Evolutionary conservation across 2,888 invertebrate genomes (phyloP).

Genomic region (Leucoptera coffeella): DNA sequence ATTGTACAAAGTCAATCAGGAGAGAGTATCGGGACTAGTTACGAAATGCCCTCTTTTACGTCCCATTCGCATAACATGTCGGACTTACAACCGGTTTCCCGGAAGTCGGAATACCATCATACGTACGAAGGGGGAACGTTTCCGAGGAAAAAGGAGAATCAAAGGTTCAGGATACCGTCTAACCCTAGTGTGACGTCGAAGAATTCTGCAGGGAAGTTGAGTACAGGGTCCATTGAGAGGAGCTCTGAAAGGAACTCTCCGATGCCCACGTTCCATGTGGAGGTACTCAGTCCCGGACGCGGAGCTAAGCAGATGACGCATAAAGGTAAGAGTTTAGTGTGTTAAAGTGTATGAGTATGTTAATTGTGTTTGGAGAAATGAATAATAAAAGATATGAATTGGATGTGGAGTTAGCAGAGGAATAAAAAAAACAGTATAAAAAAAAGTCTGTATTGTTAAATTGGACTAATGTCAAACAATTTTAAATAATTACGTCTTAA

Average conservation of each 20-base stretch:
- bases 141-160: slow-evolving; percentile 80
- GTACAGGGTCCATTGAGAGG: slow-evolving; percentile 79
- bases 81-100: slow-evolving; percentile 29
- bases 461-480: too few relatives aligned
- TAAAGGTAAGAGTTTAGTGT: too few relatives aligned
- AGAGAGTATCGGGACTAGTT: slow-evolving; percentile 40
- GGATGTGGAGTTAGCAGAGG: too few relatives aligned
- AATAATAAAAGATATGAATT: too few relatives aligned
- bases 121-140: slow-evolving; percentile 79
- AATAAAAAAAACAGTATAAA: too few relatives aligned
- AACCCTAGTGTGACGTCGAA: slow-evolving; percentile 90
- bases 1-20: slow-evolving; percentile 45
- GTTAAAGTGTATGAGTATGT: too few relatives aligned
- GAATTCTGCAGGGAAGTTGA: slow-evolving; percentile 75
- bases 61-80: slow-evolving; percentile 48
- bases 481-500: too few relatives aligned
- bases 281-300: slow-evolving; percentile 72
- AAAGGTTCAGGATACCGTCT: slow-evolving; percentile 82
- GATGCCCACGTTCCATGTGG: slow-evolving; percentile 88
- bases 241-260: slow-evolving; percentile 86
- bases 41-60: slow-evolving; percentile 41
- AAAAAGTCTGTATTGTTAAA: too few relatives aligned
- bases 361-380: too few relatives aligned
- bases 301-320: slow-evolving; percentile 45
- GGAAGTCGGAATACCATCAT: slow-evolving; percentile 37